Evolutionary conservation across 2,888 invertebrate species (phyloP).

Genomic region (Axea sp.): DNA sequence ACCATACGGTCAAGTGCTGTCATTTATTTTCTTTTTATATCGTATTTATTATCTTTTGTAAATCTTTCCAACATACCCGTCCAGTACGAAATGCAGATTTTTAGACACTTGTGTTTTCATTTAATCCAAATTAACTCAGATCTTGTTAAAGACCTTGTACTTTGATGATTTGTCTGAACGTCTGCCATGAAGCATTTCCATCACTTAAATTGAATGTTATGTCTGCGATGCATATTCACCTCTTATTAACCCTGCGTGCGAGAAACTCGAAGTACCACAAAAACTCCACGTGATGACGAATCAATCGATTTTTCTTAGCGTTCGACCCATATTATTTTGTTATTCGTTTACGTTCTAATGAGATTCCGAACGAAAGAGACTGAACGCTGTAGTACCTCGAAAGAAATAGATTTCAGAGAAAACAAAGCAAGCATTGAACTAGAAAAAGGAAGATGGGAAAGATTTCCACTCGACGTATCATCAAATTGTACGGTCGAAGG

Average conservation of each 20-base stretch:
- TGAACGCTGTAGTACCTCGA: not conserved
- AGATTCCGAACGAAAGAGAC: conserved; percentile 5
- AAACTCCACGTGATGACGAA: conserved; percentile 8
- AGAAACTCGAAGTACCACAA: conserved; percentile 7
- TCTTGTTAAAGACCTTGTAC: conserved; percentile 35
- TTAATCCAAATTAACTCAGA: conserved; percentile 10
- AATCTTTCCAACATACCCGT: too few relatives aligned
- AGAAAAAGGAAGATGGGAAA: conserved; percentile 41
- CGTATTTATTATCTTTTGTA: too few relatives aligned
- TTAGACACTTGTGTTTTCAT: conserved; percentile 32
- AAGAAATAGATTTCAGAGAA: conserved; percentile 16
- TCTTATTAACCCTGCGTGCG: conserved; percentile 37
- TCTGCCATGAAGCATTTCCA: conserved; percentile 26
- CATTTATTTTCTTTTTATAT: too few relatives aligned
- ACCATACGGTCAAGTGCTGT: too few relatives aligned
- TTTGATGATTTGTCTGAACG: conserved; percentile 35
- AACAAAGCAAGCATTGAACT: conserved; percentile 19
- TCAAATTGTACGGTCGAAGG: conserved; percentile 31
- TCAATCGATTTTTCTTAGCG: conserved; percentile 31
- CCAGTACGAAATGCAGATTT: too few relatives aligned
- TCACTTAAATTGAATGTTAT: conserved; percentile 46
- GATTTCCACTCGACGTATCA: conserved; percentile 32
- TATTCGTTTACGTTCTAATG: conserved; percentile 39
- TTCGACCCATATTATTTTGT: conserved; percentile 30
- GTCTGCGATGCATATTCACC: conserved; percentile 25